A percentile compares a stretch with the other conserved stretches of the same genome.
phyloP scores from a whole-genome alignment of 2,888 invertebrate species.

The Dicyrtoma fusca region DNA sequence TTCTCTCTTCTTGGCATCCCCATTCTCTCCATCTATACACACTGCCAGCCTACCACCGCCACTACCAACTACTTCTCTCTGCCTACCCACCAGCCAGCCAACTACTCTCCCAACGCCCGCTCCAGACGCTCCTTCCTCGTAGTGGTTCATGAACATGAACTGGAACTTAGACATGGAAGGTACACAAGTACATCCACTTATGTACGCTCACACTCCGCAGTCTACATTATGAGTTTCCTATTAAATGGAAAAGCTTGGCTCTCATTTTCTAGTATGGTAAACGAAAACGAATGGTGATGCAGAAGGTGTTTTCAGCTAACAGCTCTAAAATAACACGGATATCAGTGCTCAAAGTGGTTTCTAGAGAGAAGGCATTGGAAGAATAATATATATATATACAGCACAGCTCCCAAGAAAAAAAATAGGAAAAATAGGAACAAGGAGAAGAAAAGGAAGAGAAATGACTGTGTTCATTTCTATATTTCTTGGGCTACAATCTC shows the following conservation, averaged over 20 bases:
- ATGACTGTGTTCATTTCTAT: not conserved
- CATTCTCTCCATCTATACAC: not conserved
- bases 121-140: too few relatives aligned
- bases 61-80: too few relatives aligned
- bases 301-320: constrained; percentile 8
- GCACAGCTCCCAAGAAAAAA: not conserved
- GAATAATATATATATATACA: constrained; percentile 1
- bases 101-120: too few relatives aligned
- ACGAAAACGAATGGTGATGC: constrained; percentile 7
- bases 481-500: not conserved
- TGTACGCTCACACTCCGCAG: too few relatives aligned
- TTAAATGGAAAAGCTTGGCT: not conserved
- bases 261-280: not conserved
- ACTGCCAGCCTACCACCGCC: too few relatives aligned
- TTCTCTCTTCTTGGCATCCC: not conserved
- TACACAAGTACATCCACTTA: too few relatives aligned
- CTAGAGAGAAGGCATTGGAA: not conserved
- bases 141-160: too few relatives aligned
- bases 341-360: constrained; percentile 20
- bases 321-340: constrained; percentile 8
- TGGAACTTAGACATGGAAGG: too few relatives aligned
- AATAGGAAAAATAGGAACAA: constrained; percentile 1
- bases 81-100: too few relatives aligned
- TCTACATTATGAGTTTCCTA: not conserved
- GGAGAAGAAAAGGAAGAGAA: not conserved